A percentile compares a stretch with the other conserved stretches of the same genome.
These are phyloP conservation scores for Acromyrmex charruanus DNA, from an alignment of 1,140 invertebrate species.

Conservation along the genomic window DNA sequence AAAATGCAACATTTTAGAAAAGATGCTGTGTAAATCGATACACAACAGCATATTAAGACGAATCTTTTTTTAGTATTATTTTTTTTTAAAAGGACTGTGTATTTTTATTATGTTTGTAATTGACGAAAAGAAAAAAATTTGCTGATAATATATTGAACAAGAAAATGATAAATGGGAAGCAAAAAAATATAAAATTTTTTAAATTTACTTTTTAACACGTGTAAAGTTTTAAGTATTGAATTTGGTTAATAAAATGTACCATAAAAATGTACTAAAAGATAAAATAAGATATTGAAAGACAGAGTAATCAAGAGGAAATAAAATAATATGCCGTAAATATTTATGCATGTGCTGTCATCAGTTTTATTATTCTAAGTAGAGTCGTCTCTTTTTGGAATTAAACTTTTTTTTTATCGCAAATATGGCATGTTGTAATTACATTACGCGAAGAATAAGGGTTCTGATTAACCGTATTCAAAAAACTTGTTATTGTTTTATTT, in stretches of 20 bases:
- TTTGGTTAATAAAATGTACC: neutral
- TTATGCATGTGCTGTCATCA: neutral
- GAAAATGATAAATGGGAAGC: neutral
- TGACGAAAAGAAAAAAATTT: neutral
- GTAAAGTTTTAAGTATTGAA: neutral
- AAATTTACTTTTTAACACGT: neutral
- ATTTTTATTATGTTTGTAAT: neutral
- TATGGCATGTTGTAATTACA: neutral
- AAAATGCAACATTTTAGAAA: neutral
- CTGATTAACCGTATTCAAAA: conserved; percentile 11
- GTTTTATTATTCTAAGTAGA: conserved; percentile 26
- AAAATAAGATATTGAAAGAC: neutral
- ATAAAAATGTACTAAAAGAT: neutral
- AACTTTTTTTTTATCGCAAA: neutral
- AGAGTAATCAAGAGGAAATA: neutral
- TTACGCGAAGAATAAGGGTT: neutral
- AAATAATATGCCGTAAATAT: conserved; percentile 11
- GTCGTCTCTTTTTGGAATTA: neutral
- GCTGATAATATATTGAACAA: neutral
- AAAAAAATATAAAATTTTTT: conserved; percentile 8
- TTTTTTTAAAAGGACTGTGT: neutral
- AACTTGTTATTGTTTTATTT: conserved; percentile 16
- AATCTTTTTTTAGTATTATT: neutral
- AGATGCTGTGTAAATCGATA: neutral
- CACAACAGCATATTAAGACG: neutral